Percentiles rank a stretch among this genome's conserved stretches.
These are phyloP conservation scores for Psammodynastes pulverulentus DNA, from an alignment of 2,113 vertebrate genomes.

Conservation along the genomic window DNA sequence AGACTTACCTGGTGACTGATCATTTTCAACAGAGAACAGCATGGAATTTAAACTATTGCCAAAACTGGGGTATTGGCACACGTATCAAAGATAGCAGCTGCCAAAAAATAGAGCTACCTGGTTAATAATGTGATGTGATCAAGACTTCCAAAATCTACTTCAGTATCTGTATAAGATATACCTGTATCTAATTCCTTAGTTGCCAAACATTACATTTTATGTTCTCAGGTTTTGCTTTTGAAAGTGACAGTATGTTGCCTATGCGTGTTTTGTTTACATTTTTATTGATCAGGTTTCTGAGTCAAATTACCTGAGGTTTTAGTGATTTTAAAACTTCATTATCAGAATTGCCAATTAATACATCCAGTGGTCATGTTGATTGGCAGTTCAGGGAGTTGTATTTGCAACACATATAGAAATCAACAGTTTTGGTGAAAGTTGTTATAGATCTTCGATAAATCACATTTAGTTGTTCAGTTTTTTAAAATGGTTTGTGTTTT, in stretches of 20 bases:
- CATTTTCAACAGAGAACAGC: neutral
- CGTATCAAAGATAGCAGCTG: neutral
- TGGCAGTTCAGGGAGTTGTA: neutral
- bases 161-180: neutral
- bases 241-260: neutral
- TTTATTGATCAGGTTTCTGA: neutral
- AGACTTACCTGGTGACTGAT: neutral
- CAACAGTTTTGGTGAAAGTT: neutral
- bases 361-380: neutral
- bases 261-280: neutral
- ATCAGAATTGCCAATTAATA: neutral
- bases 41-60: neutral
- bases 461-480: neutral
- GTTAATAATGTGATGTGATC: neutral
- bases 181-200: neutral
- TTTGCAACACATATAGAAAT: neutral
- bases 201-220: neutral
- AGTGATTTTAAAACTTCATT: neutral
- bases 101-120: neutral
- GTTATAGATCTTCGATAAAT: neutral
- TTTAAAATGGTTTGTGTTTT: neutral
- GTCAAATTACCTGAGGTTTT: neutral
- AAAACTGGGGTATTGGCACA: neutral
- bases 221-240: neutral
- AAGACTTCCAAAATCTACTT: neutral